Conservation (phyloP, 2,113 vertebrate species). For the Rhipidura dahli region DNA sequence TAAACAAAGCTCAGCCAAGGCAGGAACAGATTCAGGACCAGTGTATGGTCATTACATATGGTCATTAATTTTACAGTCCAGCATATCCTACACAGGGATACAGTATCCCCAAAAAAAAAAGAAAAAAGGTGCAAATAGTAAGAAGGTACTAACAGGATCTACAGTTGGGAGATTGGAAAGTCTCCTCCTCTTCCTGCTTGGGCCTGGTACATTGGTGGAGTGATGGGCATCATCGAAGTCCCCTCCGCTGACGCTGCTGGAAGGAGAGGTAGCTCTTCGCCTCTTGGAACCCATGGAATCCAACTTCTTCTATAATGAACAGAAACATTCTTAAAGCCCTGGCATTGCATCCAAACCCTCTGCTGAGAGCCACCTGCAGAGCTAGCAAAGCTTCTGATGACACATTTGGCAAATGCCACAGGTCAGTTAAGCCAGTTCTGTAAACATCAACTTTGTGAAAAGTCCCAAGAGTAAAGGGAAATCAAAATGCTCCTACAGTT, state of each 20-base stretch:
- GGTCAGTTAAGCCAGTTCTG: neutral
- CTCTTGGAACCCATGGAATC: slow-evolving; percentile 96
- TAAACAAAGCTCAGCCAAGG: neutral
- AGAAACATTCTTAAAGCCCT: slow-evolving; percentile 69
- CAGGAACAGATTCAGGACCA: neutral
- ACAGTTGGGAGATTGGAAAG: slow-evolving; percentile 93
- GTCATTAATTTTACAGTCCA: neutral
- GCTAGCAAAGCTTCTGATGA: neutral
- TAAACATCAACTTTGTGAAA: neutral
- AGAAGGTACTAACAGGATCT: slow-evolving; percentile 89
- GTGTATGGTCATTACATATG: rapidly evolving
- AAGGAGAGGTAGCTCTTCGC: slow-evolving; percentile 94
- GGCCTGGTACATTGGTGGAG: slow-evolving; percentile 83
- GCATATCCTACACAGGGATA: neutral
- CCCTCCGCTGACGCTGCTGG: slow-evolving; percentile 94
- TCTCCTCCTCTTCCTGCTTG: slow-evolving; percentile 91
- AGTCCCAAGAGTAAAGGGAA: neutral
- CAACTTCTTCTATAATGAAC: slow-evolving; percentile 81
- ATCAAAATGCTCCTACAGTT: neutral
- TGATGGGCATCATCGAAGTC: slow-evolving; percentile 95
- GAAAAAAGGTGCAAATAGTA: neutral
- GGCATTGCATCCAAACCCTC: slow-evolving; percentile 3
- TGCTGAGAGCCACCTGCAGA: neutral
- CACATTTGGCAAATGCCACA: neutral
- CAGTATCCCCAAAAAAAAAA: neutral